These are phyloP conservation scores for Mesembrinibis cayennensis DNA, from an alignment of 2,113 vertebrate genomes.

Conservation along the genomic window DNA sequence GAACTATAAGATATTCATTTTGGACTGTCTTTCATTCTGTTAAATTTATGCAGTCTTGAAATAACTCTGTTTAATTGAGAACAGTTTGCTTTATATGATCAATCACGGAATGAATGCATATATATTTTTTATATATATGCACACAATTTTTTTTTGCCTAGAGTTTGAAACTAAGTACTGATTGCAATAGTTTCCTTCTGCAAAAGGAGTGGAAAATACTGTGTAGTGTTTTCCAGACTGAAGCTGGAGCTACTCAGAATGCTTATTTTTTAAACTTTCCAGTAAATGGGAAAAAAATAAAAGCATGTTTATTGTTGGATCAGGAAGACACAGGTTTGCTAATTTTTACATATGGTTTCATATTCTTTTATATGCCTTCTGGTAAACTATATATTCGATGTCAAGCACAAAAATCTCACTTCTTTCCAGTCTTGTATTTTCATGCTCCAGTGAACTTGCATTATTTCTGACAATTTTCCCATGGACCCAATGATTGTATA, in stretches of 20 bases:
- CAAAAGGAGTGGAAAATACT: constrained; percentile 4
- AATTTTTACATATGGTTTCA: background rate
- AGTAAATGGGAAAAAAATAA: background rate
- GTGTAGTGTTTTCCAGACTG: background rate
- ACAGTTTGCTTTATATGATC: background rate
- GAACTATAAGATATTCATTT: background rate
- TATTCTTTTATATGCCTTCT: background rate
- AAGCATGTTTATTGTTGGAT: background rate
- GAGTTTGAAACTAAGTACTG: background rate
- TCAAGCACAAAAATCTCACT: background rate
- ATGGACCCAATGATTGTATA: background rate
- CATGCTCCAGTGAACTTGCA: background rate
- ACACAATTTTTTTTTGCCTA: background rate
- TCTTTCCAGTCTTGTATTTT: background rate
- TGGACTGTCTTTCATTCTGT: background rate
- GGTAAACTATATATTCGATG: background rate
- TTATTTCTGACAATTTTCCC: background rate
- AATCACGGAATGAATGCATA: background rate
- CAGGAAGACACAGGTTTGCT: background rate
- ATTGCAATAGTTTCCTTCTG: background rate
- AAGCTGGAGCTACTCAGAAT: constrained; percentile 1
- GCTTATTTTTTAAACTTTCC: background rate
- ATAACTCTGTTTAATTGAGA: background rate
- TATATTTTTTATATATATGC: background rate
- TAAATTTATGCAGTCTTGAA: background rate